Evolutionary conservation across 2,888 invertebrate genomes (phyloP).

Genomic region (Oligia fasciuncula): DNA sequence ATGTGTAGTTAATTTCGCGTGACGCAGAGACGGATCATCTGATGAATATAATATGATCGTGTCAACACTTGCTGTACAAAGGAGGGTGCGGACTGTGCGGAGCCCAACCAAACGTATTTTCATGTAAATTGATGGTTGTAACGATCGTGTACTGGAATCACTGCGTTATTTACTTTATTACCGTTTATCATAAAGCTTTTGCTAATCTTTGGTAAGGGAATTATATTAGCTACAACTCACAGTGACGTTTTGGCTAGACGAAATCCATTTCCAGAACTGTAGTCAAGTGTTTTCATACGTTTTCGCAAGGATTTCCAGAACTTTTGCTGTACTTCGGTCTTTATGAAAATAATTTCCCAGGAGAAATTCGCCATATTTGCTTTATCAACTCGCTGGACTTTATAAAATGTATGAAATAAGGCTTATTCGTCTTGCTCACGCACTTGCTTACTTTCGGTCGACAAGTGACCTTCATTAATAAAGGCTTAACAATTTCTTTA

Average conservation of each 20-base stretch:
- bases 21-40: conserved; percentile 67
- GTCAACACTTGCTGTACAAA: conserved; percentile 70
- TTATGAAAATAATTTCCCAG: conserved; percentile 48
- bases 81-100: conserved; percentile 67
- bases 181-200: conserved; percentile 17
- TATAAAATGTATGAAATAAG: conserved; percentile 34
- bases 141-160: conserved; percentile 33
- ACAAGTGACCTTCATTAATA: conserved; percentile 41
- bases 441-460: conserved; percentile 14
- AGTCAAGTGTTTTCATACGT: background rate
- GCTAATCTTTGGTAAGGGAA: background rate
- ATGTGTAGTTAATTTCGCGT: conserved; percentile 71
- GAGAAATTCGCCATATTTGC: conserved; percentile 40
- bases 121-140: conserved; percentile 69
- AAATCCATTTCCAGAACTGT: conserved; percentile 3
- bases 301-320: conserved; percentile 5
- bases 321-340: conserved; percentile 21
- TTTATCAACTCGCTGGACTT: conserved; percentile 27
- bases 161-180: conserved; percentile 32
- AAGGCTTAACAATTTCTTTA: conserved; percentile 33
- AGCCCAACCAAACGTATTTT: conserved; percentile 66
- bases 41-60: conserved; percentile 77
- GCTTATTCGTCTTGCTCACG: conserved; percentile 41
- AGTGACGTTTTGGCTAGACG: background rate
- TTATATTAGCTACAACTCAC: background rate